These are phyloP conservation scores for Panthera uncia DNA, from an alignment of 2,113 vertebrate species.

Conservation along the genomic window DNA sequence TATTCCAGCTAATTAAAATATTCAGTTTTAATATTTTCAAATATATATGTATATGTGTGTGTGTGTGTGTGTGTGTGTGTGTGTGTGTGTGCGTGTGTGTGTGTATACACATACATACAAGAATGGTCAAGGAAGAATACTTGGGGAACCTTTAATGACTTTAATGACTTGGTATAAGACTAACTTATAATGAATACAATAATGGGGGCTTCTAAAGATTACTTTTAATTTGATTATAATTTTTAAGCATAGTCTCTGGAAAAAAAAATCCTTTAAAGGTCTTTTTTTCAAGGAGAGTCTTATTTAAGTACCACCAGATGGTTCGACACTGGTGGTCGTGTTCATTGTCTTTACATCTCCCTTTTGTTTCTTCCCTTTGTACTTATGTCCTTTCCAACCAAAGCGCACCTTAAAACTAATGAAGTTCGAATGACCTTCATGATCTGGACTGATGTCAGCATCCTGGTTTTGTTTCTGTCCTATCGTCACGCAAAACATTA, in stretches of 20 bases:
- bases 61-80: background rate
- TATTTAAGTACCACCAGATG: background rate
- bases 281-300: background rate
- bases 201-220: background rate
- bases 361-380: background rate
- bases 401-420: background rate
- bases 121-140: background rate
- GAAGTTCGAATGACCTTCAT: background rate
- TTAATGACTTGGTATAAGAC: background rate
- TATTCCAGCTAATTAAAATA: background rate
- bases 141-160: background rate
- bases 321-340: background rate
- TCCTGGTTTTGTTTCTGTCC: background rate
- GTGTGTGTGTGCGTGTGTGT: too few relatives aligned
- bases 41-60: too few relatives aligned
- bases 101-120: background rate
- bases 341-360: background rate
- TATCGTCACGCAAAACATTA: rapidly evolving
- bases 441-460: rapidly evolving
- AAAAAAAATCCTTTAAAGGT: background rate
- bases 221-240: background rate
- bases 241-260: background rate
- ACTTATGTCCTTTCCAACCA: background rate
- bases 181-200: background rate
- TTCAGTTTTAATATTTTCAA: background rate